These are phyloP conservation scores for Campylomormyrus numenius DNA, from an alignment of 2,113 vertebrate species.

Conservation along the genomic window DNA sequence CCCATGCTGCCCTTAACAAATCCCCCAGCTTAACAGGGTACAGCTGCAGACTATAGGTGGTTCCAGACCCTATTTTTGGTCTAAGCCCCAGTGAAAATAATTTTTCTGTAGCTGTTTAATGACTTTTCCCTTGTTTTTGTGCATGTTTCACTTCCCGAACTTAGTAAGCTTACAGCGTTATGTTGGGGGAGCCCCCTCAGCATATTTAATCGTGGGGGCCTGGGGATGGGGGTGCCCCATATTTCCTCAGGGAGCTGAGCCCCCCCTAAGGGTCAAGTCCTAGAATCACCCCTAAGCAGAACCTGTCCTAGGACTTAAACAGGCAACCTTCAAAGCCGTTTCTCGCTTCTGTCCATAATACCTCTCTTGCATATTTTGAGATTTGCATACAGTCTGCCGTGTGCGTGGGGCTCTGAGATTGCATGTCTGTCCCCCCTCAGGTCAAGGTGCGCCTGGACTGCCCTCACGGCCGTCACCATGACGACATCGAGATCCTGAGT, in stretches of 20 bases:
- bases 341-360: background rate
- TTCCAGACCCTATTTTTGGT: background rate
- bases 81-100: background rate
- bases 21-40: background rate
- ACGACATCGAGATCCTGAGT: conserved; percentile 70
- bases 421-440: conserved; percentile 40
- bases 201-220: background rate
- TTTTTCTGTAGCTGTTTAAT: background rate
- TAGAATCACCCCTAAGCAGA: background rate
- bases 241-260: background rate
- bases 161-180: background rate
- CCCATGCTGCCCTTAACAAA: background rate
- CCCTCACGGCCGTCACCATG: conserved; percentile 49
- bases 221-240: background rate
- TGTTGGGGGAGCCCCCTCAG: background rate
- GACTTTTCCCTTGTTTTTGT: background rate
- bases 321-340: background rate
- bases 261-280: background rate
- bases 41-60: background rate
- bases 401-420: background rate
- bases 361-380: background rate
- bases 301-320: background rate
- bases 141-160: background rate
- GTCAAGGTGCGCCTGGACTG: conserved; percentile 75
- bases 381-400: background rate